Base-by-base conservation (phyloP, 2,888 invertebrate species). In the Empis stercorea region DNA sequence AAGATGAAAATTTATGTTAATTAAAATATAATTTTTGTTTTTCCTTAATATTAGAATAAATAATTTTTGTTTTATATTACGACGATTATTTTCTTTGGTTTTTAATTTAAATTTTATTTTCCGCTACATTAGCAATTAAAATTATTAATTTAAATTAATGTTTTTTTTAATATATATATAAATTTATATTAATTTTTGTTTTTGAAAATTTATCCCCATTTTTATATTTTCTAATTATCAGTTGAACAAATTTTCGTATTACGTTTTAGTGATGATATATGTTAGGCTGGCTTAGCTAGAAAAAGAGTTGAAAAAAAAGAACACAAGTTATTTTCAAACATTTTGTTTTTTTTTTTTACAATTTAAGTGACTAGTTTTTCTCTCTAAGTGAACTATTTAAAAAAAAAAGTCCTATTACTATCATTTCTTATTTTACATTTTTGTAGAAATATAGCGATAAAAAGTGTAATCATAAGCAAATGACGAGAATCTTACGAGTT, bases 281-380 rank as follows among this genome's bases (percentile, higher is more conserved):
- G 63, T 63, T 64, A 64, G 61, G 63, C 62, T 63, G 65, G 62
- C 61, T 65, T 63, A 62, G 61, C 62, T 65, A 57, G 53, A 59
- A 56, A 51, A 49, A 50, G 50, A 51, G 27, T 46, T n/a, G 34
- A 32, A 30, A 20, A 34, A 34, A 20, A 17, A 17, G 17, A 32
- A 34, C 17, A 34, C 32, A 32, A 32, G 13, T 13, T 32, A 32
- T 32, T 32, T 32, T 32, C 3, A 5, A 13, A 32, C n/a, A n/a
- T n/a, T n/a, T n/a, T n/a, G n/a, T n/a, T n/a, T n/a, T 16, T 27
- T 34, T 16, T 30, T 42, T 13, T 20, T 9, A 40, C 1, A 40
- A 40, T 17, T 39, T 20, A 20, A 20, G 20, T 20, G 20, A 20
- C 20, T 20, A 20, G 10, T 17, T 39, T 34, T 37, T 37, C 9